Evolutionary conservation across 2,888 invertebrate genomes (phyloP), one percentile per base, ranked within the genome.

Genomic region (Heliconius hortense): DNA sequence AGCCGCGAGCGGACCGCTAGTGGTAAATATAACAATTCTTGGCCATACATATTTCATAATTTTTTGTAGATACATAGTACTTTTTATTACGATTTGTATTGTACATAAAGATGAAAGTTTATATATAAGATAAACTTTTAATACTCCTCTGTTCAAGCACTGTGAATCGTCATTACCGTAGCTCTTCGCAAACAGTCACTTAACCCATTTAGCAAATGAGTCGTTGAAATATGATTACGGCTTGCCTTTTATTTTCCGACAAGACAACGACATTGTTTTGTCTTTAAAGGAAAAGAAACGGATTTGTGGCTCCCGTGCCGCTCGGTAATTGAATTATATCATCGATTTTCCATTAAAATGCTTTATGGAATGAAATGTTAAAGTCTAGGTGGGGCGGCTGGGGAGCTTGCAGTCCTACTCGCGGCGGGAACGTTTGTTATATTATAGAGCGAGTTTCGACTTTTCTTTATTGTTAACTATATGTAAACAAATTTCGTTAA

Each of bases 321-420:
- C 86, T 86, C 84, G 84, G 89, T 92, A 93, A 93, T 92, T 93
- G 91, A 92, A 93, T 93, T 93, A 93, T 92, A 89, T 88, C 91
- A 93, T 94, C 90, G 93, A 94, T 94, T 94, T 93, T 89, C 93
- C 92, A 93, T 94, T 93, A 93, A 93, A 92, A 92, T 92, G 93
- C 85, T 93, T 93, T 92, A 92, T 92, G 93, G 92, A 90, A 89
- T 90, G 90, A 89, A 92, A 90, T 90, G 91, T 90, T 87, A 88
- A 89, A 90, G 89, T 88, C 85, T 88, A 86, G 90, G 91, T 85
- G 89, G 88, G 89, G 90, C 88, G 84, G 80, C 81, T 76, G 83
- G 84, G 84, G 82, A 82, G 80, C 83, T 81, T 84, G 83, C 74
- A 78, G 68, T 31, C 71, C 13, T 39, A 74, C 18, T 81, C 60